Percentiles rank a stretch among this genome's conserved stretches.
Conservation (phyloP, 2,888 invertebrate genomes). For the Physocephala rufipes region DNA sequence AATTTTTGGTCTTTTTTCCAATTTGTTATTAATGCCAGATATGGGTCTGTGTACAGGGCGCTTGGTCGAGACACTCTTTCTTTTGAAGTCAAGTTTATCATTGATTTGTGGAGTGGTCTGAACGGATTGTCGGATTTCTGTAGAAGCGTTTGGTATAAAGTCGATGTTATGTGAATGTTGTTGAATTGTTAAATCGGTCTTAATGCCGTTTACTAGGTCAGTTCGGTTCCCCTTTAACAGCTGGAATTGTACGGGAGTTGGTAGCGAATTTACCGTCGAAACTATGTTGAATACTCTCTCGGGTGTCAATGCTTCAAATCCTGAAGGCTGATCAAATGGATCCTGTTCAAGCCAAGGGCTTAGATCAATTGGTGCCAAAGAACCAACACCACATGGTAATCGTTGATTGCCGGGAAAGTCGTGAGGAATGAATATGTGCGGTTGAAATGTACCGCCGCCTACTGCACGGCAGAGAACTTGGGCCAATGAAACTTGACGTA, state of each 20-base stretch:
- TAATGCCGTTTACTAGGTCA: not conserved
- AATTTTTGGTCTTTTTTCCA: constrained; percentile 53
- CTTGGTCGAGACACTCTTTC: constrained; percentile 62
- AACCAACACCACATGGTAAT: constrained; percentile 57
- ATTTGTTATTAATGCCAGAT: constrained; percentile 56
- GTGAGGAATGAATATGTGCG: constrained; percentile 63
- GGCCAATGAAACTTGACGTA: constrained; percentile 76
- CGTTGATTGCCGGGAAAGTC: constrained; percentile 60
- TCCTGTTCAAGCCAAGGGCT: constrained; percentile 64
- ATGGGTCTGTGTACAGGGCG: constrained; percentile 53
- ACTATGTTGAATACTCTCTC: constrained; percentile 51
- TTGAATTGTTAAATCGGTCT: not conserved
- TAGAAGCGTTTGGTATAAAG: constrained; percentile 52
- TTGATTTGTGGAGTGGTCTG: constrained; percentile 65
- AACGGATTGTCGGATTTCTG: constrained; percentile 53
- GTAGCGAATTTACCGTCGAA: constrained; percentile 39
- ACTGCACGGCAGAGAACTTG: constrained; percentile 70
- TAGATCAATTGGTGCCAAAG: constrained; percentile 59
- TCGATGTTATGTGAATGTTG: constrained; percentile 48
- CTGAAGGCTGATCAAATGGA: constrained; percentile 52
- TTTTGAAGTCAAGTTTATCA: constrained; percentile 71
- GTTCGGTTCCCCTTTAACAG: constrained; percentile 51
- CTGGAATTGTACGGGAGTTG: constrained; percentile 21
- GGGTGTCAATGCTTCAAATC: constrained; percentile 41
- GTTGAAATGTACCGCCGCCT: constrained; percentile 65